Conservation (phyloP, 2,113 vertebrate genomes). For the Turnix velox region DNA sequence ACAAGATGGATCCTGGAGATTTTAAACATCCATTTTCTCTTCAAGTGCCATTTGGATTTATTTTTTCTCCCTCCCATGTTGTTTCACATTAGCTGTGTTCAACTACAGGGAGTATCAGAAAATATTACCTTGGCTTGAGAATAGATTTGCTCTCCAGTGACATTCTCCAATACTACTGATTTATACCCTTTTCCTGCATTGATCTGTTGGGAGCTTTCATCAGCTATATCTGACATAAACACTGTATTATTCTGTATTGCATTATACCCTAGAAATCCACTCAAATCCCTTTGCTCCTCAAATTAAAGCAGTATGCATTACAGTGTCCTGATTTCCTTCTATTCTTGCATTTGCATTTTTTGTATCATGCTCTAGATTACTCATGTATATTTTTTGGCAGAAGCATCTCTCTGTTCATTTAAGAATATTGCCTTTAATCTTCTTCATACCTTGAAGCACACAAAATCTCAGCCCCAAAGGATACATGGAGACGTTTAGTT, state of each 20-base stretch:
- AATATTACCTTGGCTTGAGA: conserved; percentile 53
- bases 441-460: conserved; percentile 30
- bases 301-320: conserved; percentile 62
- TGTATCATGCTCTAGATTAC: conserved; percentile 61
- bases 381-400: conserved; percentile 48
- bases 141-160: conserved; percentile 46
- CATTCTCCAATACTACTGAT: conserved; percentile 55
- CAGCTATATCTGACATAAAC: conserved; percentile 64
- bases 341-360: conserved; percentile 60
- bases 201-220: conserved; percentile 60
- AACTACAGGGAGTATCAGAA: conserved; percentile 44
- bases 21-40: background rate
- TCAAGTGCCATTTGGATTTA: background rate
- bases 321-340: conserved; percentile 64
- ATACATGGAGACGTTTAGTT: background rate
- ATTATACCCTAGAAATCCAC: conserved; percentile 66
- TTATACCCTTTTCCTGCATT: conserved; percentile 55
- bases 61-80: background rate
- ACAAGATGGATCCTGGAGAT: background rate
- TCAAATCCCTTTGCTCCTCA: conserved; percentile 63
- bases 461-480: background rate
- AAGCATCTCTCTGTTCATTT: conserved; percentile 46
- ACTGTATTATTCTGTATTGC: conserved; percentile 63
- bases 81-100: conserved; percentile 6
- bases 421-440: conserved; percentile 46